A percentile compares a stretch with the other conserved stretches of the same genome.
Evolutionary conservation across 2,797 vertebrate genomes (phyloP).

Genomic region (Oryzias dopingdopingensis): DNA sequence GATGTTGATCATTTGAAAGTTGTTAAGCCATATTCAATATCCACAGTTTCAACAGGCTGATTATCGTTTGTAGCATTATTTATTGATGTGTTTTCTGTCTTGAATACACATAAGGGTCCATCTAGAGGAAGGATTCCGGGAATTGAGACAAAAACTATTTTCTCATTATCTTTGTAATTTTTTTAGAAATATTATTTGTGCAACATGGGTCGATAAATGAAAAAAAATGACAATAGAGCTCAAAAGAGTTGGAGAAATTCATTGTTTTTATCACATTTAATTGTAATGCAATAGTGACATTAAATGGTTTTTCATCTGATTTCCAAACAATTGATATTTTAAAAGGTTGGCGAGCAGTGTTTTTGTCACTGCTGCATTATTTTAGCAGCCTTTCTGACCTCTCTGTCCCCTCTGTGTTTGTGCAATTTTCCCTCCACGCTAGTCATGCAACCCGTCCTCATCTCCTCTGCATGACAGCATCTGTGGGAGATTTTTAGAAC

Average conservation of each 20-base stretch:
- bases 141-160: not conserved
- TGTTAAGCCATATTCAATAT: too few species aligned
- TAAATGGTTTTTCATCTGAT: not conserved
- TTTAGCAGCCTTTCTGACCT: slow-evolving; percentile 33
- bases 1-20: too few species aligned
- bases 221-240: too few species aligned
- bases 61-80: too few species aligned
- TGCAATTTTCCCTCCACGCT: slow-evolving; percentile 36
- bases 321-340: slow-evolving; percentile 15
- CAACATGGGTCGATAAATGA: too few species aligned
- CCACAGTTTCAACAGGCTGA: too few species aligned
- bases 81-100: too few species aligned
- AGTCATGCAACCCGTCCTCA: slow-evolving; percentile 47
- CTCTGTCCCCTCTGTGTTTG: slow-evolving; percentile 47
- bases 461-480: slow-evolving; percentile 30
- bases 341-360: slow-evolving; percentile 27
- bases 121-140: not conserved
- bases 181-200: too few species aligned
- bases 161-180: not conserved
- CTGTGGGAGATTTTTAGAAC: not conserved
- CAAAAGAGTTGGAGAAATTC: too few species aligned
- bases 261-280: too few species aligned
- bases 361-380: slow-evolving; percentile 35
- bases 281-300: too few species aligned
- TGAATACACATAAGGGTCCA: not conserved